A percentile compares a stretch with the other conserved stretches of the same genome.
These are phyloP conservation scores for Amphipyra berbera DNA, from an alignment of 2,888 invertebrate genomes.

Conservation along the genomic window DNA sequence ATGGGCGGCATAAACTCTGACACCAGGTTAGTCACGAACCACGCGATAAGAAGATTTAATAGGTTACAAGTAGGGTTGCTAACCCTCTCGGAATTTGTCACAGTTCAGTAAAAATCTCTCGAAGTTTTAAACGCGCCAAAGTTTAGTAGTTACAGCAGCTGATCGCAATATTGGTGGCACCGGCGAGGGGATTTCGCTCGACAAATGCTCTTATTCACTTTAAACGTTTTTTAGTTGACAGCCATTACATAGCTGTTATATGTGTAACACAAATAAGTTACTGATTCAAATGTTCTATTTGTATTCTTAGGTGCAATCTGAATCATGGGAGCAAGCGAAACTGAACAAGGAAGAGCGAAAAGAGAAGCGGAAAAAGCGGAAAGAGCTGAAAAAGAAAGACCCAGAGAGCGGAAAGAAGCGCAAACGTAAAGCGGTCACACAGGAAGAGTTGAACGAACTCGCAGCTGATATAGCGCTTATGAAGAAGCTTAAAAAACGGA, in stretches of 20 bases:
- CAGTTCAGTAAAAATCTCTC: too few species aligned
- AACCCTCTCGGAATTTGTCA: conserved; percentile 7
- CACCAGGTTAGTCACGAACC: too few species aligned
- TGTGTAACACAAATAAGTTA: too few species aligned
- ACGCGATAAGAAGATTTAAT: too few species aligned
- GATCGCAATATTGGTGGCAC: too few species aligned
- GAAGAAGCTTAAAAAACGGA: conserved; percentile 96
- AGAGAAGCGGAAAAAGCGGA: conserved; percentile 90
- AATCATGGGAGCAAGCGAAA: conserved; percentile 95
- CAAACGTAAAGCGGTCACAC: conserved; percentile 86
- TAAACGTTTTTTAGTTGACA: too few species aligned
- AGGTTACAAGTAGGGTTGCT: neutral
- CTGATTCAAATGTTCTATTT: neutral
- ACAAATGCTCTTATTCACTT: too few species aligned
- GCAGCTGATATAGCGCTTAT: conserved; percentile 95
- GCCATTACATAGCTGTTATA: too few species aligned
- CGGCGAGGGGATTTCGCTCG: too few species aligned
- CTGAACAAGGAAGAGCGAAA: conserved; percentile 92
- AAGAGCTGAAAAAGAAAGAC: conserved; percentile 87
- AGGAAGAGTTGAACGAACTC: conserved; percentile 94
- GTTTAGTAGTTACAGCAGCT: too few species aligned
- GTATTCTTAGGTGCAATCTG: conserved; percentile 86
- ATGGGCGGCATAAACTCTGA: too few species aligned
- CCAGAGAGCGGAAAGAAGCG: conserved; percentile 85
- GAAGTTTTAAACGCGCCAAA: too few species aligned